Percentiles rank a stretch among this genome's conserved stretches.
phyloP scores from a whole-genome alignment of 2,797 vertebrate species.

The Peromyscus aztecus region DNA sequence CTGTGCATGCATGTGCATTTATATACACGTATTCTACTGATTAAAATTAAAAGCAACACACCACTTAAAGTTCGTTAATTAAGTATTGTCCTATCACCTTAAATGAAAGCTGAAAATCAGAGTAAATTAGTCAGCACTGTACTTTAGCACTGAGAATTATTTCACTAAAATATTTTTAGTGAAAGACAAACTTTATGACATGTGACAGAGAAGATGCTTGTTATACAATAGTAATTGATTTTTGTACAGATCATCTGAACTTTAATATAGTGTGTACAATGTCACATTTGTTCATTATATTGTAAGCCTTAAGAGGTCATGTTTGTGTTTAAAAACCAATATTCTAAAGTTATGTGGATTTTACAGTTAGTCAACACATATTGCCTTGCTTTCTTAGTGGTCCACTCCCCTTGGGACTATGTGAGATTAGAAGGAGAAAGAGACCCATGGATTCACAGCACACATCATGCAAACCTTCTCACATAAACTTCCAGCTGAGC shows the following conservation, averaged over 20 bases:
- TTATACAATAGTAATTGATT: not conserved
- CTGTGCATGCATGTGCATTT: not conserved
- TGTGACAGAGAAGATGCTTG: not conserved
- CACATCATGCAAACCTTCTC: not conserved
- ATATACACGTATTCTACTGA: slow-evolving; percentile 5
- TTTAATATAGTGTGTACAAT: not conserved
- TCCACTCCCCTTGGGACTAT: not conserved
- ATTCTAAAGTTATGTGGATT: not conserved
- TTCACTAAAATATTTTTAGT: not conserved
- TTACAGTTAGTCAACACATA: not conserved
- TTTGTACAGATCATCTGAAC: slow-evolving; percentile 3
- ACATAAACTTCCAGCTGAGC: not conserved
- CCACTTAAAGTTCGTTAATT: slow-evolving; percentile 56
- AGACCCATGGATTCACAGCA: accelerated
- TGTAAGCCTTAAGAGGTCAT: slow-evolving; percentile 7
- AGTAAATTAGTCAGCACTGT: not conserved
- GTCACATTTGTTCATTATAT: not conserved
- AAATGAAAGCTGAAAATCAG: slow-evolving; percentile 51
- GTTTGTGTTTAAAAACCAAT: not conserved
- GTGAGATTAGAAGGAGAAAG: not conserved
- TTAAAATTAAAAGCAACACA: slow-evolving; percentile 53
- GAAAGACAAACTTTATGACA: not conserved
- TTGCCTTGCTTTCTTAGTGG: not conserved
- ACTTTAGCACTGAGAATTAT: not conserved
- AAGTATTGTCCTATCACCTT: slow-evolving; percentile 10